Conservation (phyloP, 2,888 invertebrate genomes). For the Protonemura montana region DNA sequence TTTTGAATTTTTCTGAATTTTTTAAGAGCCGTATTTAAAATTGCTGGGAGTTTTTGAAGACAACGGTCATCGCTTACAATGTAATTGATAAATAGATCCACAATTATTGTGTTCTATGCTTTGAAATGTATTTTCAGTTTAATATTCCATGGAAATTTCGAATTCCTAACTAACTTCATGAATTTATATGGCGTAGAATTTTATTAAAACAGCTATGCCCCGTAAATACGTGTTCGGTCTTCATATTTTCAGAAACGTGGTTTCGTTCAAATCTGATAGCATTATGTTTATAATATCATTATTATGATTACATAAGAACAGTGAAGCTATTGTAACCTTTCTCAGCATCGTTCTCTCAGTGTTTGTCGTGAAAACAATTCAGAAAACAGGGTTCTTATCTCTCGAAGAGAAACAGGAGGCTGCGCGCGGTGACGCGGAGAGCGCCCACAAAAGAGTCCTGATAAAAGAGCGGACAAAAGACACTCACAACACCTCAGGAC, state of each 20-base stretch:
- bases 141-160: no score
- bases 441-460: constrained; percentile 21
- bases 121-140: no score
- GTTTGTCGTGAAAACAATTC: constrained; percentile 38
- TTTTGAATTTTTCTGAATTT: no score
- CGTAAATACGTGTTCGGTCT: not conserved
- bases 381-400: constrained; percentile 36
- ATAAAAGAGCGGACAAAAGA: constrained; percentile 36
- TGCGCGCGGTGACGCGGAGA: constrained; percentile 22
- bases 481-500: no score
- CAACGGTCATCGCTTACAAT: no score
- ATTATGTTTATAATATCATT: constrained; percentile 15
- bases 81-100: no score
- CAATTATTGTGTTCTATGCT: no score
- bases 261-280: constrained; percentile 10
- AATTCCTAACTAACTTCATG: no score
- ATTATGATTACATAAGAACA: constrained; percentile 28
- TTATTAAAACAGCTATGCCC: no score
- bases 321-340: constrained; percentile 37
- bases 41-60: no score
- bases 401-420: not conserved
- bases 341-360: constrained; percentile 31
- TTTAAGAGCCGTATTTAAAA: no score
- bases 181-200: no score
- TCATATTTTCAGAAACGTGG: not conserved